Conservation (phyloP, 2,113 vertebrate genomes). For the pig (Sus scrofa) region DNA sequence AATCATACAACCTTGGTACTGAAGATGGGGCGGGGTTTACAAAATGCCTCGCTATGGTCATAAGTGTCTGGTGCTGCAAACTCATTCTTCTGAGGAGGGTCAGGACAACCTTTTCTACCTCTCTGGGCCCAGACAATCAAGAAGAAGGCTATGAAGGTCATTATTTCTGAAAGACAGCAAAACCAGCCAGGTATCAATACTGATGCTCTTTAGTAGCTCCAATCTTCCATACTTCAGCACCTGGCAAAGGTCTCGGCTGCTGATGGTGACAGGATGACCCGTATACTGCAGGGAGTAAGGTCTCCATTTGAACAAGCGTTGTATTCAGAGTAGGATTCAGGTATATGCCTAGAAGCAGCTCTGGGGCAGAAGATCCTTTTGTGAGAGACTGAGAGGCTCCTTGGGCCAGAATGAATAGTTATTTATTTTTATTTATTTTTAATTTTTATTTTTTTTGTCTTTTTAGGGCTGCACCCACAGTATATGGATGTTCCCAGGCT, state of each 20-base stretch:
- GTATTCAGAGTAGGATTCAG: background rate
- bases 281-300: background rate
- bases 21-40: background rate
- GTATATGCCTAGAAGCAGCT: background rate
- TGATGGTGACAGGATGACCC: background rate
- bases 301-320: background rate
- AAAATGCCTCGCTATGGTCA: background rate
- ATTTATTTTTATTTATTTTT: too few relatives aligned
- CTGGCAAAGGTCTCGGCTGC: background rate
- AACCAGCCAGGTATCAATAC: background rate
- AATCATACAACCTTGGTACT: background rate
- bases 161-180: background rate
- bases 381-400: background rate
- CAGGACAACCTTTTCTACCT: background rate
- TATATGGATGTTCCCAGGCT: too few relatives aligned
- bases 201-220: background rate
- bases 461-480: too few relatives aligned
- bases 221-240: background rate
- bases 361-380: background rate
- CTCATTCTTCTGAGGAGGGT: background rate
- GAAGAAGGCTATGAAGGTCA: background rate
- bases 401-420: background rate
- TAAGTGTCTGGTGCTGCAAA: background rate
- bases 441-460: too few relatives aligned
- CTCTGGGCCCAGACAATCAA: slow-evolving; percentile 22